Conservation (phyloP, 2,113 vertebrate genomes). For the Catharus fuscescens region DNA sequence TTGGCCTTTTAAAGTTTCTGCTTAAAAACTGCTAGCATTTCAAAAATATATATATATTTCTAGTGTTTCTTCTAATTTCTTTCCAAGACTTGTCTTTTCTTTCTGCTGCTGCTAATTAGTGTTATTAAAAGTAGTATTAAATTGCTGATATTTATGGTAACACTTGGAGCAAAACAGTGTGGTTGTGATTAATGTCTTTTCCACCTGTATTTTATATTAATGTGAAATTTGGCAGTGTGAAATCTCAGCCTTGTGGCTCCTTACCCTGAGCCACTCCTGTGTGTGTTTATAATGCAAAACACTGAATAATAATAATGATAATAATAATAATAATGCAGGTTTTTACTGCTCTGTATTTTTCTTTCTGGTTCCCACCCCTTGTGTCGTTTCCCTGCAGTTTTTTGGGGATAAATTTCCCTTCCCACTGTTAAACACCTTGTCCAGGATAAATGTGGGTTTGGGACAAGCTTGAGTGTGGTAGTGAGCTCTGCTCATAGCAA, state of each 20-base stretch:
- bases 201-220: rapidly evolving
- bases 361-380: no score
- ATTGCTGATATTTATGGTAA: neutral
- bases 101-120: neutral
- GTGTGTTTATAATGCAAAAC: neutral
- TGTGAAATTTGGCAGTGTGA: neutral
- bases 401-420: neutral
- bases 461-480: rapidly evolving
- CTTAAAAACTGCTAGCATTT: neutral
- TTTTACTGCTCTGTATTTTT: neutral
- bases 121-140: neutral
- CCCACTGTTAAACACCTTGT: neutral
- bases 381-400: neutral
- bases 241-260: neutral
- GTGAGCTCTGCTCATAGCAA: neutral
- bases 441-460: neutral
- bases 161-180: rapidly evolving
- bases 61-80: neutral
- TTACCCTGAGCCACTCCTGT: neutral
- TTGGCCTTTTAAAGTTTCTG: rapidly evolving
- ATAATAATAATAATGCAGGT: no score
- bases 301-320: no score
- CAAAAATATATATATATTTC: rapidly evolving
- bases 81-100: neutral
- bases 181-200: neutral